Base-by-base conservation (phyloP, 2,797 vertebrate species). In the Xyrichtys novacula region DNA sequence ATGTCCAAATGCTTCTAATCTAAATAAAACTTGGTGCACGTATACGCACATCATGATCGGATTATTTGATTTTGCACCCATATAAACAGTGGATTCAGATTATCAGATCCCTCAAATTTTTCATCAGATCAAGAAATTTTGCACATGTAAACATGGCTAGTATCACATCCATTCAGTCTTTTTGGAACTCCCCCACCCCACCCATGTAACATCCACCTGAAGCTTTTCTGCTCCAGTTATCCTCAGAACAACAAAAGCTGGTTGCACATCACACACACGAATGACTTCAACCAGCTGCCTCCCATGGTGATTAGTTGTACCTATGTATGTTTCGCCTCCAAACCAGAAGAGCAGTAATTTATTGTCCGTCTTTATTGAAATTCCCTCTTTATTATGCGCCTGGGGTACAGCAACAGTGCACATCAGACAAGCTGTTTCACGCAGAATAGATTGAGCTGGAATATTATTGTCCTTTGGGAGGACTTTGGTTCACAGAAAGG, bases 201-300 rank as follows among this genome's bases (percentile, higher is more conserved):
- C 32, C 11, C 32, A 29, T 31, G 16, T 42, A 19, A 39, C 43
- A 61, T 52, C 56, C 56, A 61, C 31, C 19, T 48, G 44, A 26
- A 23, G 31, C 28, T 46, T 54, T 71, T 65, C 54, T 61, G 70
- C 59, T 50, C 62, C 66, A 48, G 28, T 55, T 53, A 17, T 14
- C 26, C 10, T 49, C 53, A 9, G 39, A 61, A 32, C 60, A 77
- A 39, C n/a, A 57, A 65, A 49, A 17, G 31, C 47, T 54, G 40
- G 38, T 63, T 63, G 10, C 59, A 65, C 52, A 56, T 61, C 39
- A 56, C 48, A 73, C 61, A 42, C 34, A 28, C 32, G 61, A 79
- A 56, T 56, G 43, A 47, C 23, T 73, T 29, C 22, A 64, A 42
- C 49, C 50, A 34, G 20, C 62, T 61, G 43, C 9, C 52, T 42